Evolutionary conservation across 2,888 invertebrate species (phyloP), one percentile per base, ranked within the genome.

Genomic region (Caenorhabditis japonica): DNA sequence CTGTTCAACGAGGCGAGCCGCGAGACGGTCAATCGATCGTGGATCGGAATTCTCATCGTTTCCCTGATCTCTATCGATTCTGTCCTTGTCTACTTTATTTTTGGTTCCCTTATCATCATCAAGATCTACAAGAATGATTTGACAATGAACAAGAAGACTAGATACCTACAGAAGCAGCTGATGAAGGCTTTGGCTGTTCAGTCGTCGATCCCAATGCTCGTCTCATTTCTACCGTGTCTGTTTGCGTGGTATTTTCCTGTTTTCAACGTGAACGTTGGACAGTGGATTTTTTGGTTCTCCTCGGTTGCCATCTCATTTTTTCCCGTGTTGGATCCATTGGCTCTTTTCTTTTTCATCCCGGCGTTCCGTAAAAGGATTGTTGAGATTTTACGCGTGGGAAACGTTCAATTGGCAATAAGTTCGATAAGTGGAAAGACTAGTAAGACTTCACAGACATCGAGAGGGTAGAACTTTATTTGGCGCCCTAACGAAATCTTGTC

Each of bases 121-220:
- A 27, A 27, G 4, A 12, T 46, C 2, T 2, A 27, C 2, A 23
- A n/a, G 15, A 4, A 27, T 3, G 27, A 27, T n/a, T n/a, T 46
- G 4, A 15, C 25, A 7, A 46, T 46, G 44, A 46, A 21, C n/a
- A n/a, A n/a, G n/a, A n/a, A n/a, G n/a, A n/a, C n/a, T n/a, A n/a
- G n/a, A n/a, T n/a, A n/a, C n/a, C 25, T 60, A 25, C 60, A 60
- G 23, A 27, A 49, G 33, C 49, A 60, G 19, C 21, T 60, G 4
- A 51, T 60, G 30, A 38, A 12, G 7, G 60, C 60, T 1, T 23
- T 60, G 1, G 17, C 27, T 4, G 43, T 39, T 10, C 60, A 60
- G 33, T 30, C 17, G 33, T 60, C 41, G 43, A 51, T 21, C 51
- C 51, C 23, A 19, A n/a, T n/a, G n/a, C n/a, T n/a, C n/a, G n/a